phyloP scores from a whole-genome alignment of 2,797 vertebrate species.

The Anabas testudineus region DNA sequence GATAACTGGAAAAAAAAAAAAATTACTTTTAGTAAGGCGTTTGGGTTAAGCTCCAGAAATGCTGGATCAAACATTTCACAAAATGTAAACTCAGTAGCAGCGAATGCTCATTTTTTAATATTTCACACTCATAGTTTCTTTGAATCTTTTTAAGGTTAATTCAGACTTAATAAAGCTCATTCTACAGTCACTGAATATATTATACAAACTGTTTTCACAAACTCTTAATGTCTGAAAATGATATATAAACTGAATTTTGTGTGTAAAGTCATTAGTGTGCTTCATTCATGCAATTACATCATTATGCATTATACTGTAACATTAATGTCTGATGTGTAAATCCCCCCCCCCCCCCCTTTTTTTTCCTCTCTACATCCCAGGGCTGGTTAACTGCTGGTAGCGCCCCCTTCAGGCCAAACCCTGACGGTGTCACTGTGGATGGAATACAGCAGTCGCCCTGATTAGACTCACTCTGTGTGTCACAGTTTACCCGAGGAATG shows the following conservation, averaged over 20 bases:
- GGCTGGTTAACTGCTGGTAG: slow-evolving; percentile 78
- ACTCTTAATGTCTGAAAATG: not conserved
- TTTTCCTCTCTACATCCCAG: slow-evolving; percentile 50
- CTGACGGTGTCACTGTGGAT: slow-evolving; percentile 72
- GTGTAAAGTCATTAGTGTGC: slow-evolving; percentile 12
- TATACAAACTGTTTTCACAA: not conserved
- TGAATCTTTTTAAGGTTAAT: not conserved
- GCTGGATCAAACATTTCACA: not conserved
- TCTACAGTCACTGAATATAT: not conserved
- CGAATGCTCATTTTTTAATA: not conserved
- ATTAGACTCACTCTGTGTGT: slow-evolving; percentile 76
- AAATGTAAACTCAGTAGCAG: too few species aligned
- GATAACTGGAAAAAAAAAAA: not conserved
- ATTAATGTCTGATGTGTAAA: slow-evolving; percentile 15
- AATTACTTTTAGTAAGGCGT: too few species aligned
- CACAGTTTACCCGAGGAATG: slow-evolving; percentile 75
- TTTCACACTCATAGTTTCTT: not conserved
- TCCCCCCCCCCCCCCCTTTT: slow-evolving; percentile 3
- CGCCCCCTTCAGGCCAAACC: slow-evolving; percentile 70
- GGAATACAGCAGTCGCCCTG: slow-evolving; percentile 59
- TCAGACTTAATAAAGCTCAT: not conserved
- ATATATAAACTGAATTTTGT: not conserved
- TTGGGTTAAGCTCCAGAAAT: too few species aligned
- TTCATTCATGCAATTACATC: slow-evolving; percentile 3
- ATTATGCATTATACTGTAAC: too few species aligned